Evolutionary conservation across 2,113 vertebrate genomes (phyloP).

Genomic region (Origma solitaria): DNA sequence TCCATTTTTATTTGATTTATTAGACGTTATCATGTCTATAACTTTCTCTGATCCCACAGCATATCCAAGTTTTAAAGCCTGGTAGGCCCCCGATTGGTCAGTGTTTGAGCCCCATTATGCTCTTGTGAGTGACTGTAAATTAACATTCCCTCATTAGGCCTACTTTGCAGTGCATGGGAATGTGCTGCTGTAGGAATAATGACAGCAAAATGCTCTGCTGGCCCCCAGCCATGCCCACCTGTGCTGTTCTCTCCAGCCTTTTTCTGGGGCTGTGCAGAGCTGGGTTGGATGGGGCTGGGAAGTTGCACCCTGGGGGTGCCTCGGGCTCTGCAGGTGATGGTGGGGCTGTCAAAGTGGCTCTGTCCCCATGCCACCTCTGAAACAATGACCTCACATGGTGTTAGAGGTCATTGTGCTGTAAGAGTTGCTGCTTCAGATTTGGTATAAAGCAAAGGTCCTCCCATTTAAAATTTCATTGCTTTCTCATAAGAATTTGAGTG

Average conservation of each 20-base stretch:
- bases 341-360: neutral
- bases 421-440: neutral
- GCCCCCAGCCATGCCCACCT: neutral
- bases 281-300: neutral
- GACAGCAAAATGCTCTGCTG: conserved; percentile 26
- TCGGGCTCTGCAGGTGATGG: neutral
- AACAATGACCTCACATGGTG: neutral
- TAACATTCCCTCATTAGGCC: conserved; percentile 4
- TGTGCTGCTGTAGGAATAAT: conserved; percentile 1
- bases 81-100: neutral
- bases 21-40: conserved; percentile 40
- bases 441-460: neutral
- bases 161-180: neutral
- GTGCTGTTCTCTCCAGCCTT: neutral
- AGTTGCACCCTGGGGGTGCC: fast-evolving
- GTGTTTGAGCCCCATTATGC: neutral
- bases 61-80: neutral
- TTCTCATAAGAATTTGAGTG: neutral
- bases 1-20: conserved; percentile 64
- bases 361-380: neutral
- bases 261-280: neutral
- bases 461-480: neutral
- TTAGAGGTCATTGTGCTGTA: neutral
- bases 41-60: conserved; percentile 12
- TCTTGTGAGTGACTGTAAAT: neutral